Percentiles rank a stretch among this genome's conserved stretches.
phyloP scores from a whole-genome alignment of 2,888 invertebrate species.

The Gisinianus flammeolus region DNA sequence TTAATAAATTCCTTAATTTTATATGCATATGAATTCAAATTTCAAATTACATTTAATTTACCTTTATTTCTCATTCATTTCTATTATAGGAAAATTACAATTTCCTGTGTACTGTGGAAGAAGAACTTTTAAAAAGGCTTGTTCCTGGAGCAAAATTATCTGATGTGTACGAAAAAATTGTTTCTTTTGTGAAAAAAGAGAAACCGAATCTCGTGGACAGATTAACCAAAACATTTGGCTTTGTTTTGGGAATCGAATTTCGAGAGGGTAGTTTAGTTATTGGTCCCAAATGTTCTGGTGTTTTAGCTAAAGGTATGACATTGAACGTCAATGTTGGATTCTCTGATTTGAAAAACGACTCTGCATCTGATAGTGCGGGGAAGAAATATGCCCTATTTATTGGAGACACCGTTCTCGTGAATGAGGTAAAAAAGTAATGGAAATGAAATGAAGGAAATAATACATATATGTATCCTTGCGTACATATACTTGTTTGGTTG shows the following conservation, averaged over 20 bases:
- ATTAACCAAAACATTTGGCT: slow-evolving; percentile 94
- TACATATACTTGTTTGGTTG: too few relatives aligned
- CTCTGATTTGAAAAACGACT: slow-evolving; percentile 79
- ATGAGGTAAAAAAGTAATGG: slow-evolving; percentile 73
- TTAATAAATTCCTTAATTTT: too few relatives aligned
- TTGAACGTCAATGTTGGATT: slow-evolving; percentile 96
- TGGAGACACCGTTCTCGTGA: slow-evolving; percentile 96
- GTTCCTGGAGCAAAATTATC: slow-evolving; percentile 82
- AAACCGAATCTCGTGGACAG: slow-evolving; percentile 84
- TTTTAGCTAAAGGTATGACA: slow-evolving; percentile 90
- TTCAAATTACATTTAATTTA: background rate
- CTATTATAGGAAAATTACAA: slow-evolving; percentile 70
- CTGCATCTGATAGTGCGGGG: slow-evolving; percentile 82
- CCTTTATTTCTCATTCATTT: background rate
- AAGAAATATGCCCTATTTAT: slow-evolving; percentile 91
- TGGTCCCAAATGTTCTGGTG: slow-evolving; percentile 77
- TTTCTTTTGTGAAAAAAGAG: slow-evolving; percentile 82
- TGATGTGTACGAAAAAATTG: slow-evolving; percentile 83
- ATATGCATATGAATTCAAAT: background rate
- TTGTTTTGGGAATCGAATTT: slow-evolving; percentile 98
- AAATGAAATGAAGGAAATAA: background rate
- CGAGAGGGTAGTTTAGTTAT: slow-evolving; percentile 92
- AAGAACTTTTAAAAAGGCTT: slow-evolving; percentile 84
- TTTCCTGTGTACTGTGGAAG: slow-evolving; percentile 85
- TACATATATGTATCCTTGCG: too few relatives aligned